phyloP scores from a whole-genome alignment of 2,888 invertebrate species.

The Calameuta pallipes region DNA sequence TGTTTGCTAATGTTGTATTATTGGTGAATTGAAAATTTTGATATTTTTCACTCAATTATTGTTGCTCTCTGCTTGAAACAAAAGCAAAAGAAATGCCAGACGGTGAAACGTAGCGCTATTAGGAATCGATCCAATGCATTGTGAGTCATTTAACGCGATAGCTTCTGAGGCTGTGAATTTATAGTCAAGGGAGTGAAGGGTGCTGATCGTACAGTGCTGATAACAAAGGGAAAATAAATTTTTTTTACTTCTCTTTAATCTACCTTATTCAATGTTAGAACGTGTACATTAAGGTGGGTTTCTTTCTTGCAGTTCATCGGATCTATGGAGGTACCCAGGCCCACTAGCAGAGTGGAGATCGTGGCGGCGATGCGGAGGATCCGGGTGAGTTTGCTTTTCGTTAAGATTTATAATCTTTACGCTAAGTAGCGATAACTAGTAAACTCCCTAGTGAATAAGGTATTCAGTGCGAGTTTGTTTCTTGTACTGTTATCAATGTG shows the following conservation, averaged over 20 bases:
- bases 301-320: conserved; percentile 91
- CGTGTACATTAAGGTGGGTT: neutral
- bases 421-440: neutral
- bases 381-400: conserved; percentile 78
- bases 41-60: neutral
- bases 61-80: neutral
- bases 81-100: neutral
- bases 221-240: neutral
- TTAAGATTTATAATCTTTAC: neutral
- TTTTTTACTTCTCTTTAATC: neutral
- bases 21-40: neutral
- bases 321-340: conserved; percentile 96
- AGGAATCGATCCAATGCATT: neutral
- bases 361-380: conserved; percentile 99
- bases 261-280: neutral
- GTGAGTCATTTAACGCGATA: neutral
- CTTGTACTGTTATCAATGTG: neutral
- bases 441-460: neutral
- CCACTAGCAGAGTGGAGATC: conserved; percentile 96
- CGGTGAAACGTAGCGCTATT: neutral
- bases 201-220: neutral
- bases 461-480: neutral
- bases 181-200: neutral
- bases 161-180: neutral
- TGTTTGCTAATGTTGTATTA: neutral